Evolutionary conservation across 1,140 invertebrate species (phyloP), one percentile per base, ranked within the genome.

Genomic region (Spodoptera frugiperda): DNA sequence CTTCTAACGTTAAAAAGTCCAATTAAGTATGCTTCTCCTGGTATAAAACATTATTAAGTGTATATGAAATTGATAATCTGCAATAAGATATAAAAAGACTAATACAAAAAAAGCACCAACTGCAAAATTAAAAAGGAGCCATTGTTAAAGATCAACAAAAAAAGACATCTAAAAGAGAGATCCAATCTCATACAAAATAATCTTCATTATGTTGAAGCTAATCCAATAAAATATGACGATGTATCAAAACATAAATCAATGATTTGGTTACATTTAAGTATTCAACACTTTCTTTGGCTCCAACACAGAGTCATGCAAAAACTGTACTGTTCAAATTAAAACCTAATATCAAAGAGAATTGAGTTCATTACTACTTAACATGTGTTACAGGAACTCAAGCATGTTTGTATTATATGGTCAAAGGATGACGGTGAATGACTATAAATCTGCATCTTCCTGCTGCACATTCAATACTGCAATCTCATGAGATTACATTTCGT

Each of bases 141-240:
- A 39, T 0, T 25, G 25, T 39, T 4, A 39, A 4, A 10, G 8
- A 39, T 1, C 33, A 39, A 39, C 9, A 39, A 39, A 39, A 39
- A 4, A 4, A 39, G 33, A 39, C 6, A 0, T 39, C 33, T 9
- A 3, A 39, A 39, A 39, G 33, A 39, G 33, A 2, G 9, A 39
- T 39, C 33, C 5, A 39, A 39, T 39, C 5, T 39, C 33, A 10
- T 39, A 39, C 33, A 48, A 21, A 59, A 19, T n/a, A 21, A 57
- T 15, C 25, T 17, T 33, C 14, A 9, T 39, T 5, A 30, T 15
- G n/a, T n/a, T n/a, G n/a, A 57, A 17, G n/a, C n/a, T 59, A 48
- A 57, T 53, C 25, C 65, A 68, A 33, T 68, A 53, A 68, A 68
- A 68, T 53, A 68, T 68, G 1, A 48, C 65, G 12, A 15, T 53